phyloP scores from a whole-genome alignment of 1,140 invertebrate genomes.

The Drosophila lini region DNA sequence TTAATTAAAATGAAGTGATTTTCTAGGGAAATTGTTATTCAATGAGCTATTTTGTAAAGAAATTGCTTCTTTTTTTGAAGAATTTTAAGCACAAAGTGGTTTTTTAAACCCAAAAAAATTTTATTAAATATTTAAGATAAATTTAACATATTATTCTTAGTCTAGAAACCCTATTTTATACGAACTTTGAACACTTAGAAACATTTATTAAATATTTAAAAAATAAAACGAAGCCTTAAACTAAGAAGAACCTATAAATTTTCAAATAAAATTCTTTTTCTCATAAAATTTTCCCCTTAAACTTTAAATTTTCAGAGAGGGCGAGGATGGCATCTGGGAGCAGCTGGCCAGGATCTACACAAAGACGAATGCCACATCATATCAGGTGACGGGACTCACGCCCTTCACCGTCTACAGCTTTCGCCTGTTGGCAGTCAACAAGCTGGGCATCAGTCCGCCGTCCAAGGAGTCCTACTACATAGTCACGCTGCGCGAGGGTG shows the following conservation, averaged over 20 bases:
- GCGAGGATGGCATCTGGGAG: constrained; percentile 88
- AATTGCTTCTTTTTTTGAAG: background rate
- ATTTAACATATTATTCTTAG: background rate
- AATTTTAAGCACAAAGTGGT: background rate
- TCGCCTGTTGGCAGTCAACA: constrained; percentile 89
- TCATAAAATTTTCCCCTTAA: background rate
- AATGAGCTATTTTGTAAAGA: background rate
- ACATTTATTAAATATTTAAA: background rate
- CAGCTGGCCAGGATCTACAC: constrained; percentile 88
- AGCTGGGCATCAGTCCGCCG: constrained; percentile 88
- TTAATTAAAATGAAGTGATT: background rate
- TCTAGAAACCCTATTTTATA: background rate
- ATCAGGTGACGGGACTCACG: constrained; percentile 87
- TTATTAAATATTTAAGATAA: too few relatives aligned
- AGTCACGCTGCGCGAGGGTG: constrained; percentile 90
- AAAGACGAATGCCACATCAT: constrained; percentile 87
- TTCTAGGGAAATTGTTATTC: background rate
- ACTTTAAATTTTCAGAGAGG: constrained; percentile 86
- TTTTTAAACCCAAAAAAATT: too few relatives aligned
- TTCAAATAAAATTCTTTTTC: background rate
- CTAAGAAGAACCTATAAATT: background rate
- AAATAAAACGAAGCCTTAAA: background rate
- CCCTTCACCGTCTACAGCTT: constrained; percentile 92
- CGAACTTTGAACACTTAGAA: background rate
- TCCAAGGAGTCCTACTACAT: constrained; percentile 91